Evolutionary conservation across 2,113 vertebrate genomes (phyloP), one percentile per base, ranked within the genome.

Genomic region (Datnioides undecimradiatus): DNA sequence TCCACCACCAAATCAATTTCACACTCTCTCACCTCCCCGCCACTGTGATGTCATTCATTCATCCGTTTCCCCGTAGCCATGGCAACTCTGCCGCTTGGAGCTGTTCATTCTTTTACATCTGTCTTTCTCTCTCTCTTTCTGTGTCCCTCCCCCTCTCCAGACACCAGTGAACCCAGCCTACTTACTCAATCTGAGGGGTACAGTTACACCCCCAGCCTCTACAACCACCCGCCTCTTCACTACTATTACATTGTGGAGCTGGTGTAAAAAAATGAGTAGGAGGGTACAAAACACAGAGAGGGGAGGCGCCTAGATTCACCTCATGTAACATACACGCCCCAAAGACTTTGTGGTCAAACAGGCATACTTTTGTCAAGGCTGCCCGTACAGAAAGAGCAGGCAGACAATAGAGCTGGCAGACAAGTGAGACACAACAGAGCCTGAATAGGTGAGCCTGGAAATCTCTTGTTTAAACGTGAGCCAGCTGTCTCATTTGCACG

Each of bases 41-140:
- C 92, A 92, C 93, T 93, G 93, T 94, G 95, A 96, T 96, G 96
- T 96, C 95, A 96, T 95, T 97, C 96, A 97, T 97, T 98, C 97
- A 97, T 94, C 89, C 94, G 95, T 95, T 97, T 96, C 90, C 93
- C 79, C 83, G 94, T 98, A 94, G 92, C 96, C 95, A 97, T 97
- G 93, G 97, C 92, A 98, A 98, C 97, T 83, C 88, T 7, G 90
- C 94, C 90, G 93, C 96, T 95, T 91, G 93, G 95, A 94, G 93
- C 94, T 75, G 89, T 70, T 93, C 88, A 45, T 83, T 91, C 91
- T 33, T 87, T 88, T 94, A 88, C 88, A 90, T 90, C 92, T 87
- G 79, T 77, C 84, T 82, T 25, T n/a, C 71, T 46, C 62, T 75
- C 58, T 48, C 45, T 45, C 63, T 65, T 65, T 78, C 46, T 78